Evolutionary conservation across 1,140 invertebrate genomes (phyloP).

Genomic region (Zaprionus taronus): DNA sequence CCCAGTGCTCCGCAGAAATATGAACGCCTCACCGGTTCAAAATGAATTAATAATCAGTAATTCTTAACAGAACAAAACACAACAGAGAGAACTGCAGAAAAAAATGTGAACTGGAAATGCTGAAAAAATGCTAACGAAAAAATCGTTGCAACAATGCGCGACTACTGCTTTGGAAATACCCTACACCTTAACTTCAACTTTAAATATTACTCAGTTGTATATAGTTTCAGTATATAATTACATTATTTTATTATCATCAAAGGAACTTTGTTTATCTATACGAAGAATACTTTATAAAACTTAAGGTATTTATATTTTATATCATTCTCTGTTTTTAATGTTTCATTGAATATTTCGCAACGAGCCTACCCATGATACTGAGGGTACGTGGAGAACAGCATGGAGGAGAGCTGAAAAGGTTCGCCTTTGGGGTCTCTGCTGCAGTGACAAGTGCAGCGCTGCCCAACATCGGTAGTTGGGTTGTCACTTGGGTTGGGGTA

Average conservation of each 20-base stretch:
- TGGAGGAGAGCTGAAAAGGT: constrained; percentile 19
- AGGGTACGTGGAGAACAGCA: constrained; percentile 8
- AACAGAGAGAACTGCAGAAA: constrained; percentile 39
- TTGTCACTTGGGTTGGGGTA: constrained; percentile 7
- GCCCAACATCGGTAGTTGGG: constrained; percentile 28
- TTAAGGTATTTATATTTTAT: too few relatives aligned
- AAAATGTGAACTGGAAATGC: constrained; percentile 26
- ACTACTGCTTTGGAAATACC: background rate
- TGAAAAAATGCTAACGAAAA: constrained; percentile 38
- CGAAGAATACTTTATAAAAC: too few relatives aligned
- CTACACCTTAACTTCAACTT: background rate
- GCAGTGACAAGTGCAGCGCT: constrained; percentile 72
- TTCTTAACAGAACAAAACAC: constrained; percentile 67
- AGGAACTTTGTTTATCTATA: too few relatives aligned
- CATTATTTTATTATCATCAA: too few relatives aligned
- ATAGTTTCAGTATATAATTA: too few relatives aligned
- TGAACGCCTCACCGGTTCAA: constrained; percentile 80
- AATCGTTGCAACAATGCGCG: background rate
- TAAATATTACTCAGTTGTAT: too few relatives aligned
- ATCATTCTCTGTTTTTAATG: too few relatives aligned
- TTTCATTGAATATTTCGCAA: background rate
- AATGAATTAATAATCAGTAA: constrained; percentile 83
- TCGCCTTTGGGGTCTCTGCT: constrained; percentile 57
- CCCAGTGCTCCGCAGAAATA: constrained; percentile 76
- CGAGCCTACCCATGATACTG: background rate